Evolutionary conservation across 2,113 vertebrate species (phyloP).

Genomic region (Calyptommatus sinebrachiatus): DNA sequence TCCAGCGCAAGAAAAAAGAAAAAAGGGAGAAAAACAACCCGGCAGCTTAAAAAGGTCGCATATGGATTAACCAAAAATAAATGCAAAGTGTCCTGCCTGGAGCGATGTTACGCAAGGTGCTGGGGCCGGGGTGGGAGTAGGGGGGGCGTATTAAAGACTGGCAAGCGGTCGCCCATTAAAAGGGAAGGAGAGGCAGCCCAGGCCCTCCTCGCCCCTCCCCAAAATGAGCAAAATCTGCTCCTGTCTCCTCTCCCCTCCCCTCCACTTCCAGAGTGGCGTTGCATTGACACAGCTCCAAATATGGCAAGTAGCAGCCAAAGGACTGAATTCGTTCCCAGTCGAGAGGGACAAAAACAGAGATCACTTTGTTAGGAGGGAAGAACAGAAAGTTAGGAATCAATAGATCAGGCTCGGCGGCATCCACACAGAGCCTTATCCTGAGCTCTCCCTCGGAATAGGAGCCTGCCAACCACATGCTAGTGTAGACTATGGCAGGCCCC

Average conservation of each 20-base stretch:
- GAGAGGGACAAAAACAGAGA: not conserved
- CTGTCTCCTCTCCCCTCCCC: not conserved
- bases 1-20: conserved; percentile 5
- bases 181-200: rapidly evolving
- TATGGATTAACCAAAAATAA: conserved; percentile 61
- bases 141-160: not conserved
- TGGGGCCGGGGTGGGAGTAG: not conserved
- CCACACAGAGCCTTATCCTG: too few relatives aligned
- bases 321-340: not conserved
- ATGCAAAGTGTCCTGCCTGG: conserved; percentile 48
- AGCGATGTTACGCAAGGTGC: conserved; percentile 64
- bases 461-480: too few relatives aligned
- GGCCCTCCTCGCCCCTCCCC: not conserved
- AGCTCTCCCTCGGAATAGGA: too few relatives aligned
- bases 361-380: too few relatives aligned
- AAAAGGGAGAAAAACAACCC: not conserved
- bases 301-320: too few relatives aligned
- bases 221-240: not conserved
- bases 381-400: too few relatives aligned
- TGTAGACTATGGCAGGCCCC: too few relatives aligned
- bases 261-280: too few relatives aligned
- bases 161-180: not conserved
- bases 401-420: too few relatives aligned
- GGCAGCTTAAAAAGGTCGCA: conserved; percentile 55
- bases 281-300: not conserved